A percentile compares a stretch with the other conserved stretches of the same genome.
These are phyloP conservation scores for Arnoldichthys spilopterus DNA, from an alignment of 2,797 vertebrate species.

Conservation along the genomic window DNA sequence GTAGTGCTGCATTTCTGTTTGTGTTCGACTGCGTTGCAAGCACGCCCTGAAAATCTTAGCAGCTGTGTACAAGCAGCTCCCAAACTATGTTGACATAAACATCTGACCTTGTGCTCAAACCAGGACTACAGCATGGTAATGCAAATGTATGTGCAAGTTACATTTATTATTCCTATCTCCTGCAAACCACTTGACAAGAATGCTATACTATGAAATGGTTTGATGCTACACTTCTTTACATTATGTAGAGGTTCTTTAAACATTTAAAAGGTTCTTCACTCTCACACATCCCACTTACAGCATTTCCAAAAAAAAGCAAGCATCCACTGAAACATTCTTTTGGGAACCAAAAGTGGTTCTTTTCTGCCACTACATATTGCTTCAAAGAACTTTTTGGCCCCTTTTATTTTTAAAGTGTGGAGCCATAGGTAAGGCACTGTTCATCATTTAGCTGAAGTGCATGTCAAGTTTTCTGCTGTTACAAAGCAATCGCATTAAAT, in stretches of 20 bases:
- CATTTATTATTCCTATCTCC: neutral
- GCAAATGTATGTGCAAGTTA: neutral
- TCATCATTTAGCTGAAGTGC: neutral
- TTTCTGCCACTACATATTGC: neutral
- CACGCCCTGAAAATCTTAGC: slow-evolving; percentile 65
- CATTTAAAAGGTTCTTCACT: neutral
- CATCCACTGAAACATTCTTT: neutral
- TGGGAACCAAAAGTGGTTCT: slow-evolving; percentile 16
- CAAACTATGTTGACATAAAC: slow-evolving; percentile 16
- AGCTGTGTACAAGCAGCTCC: slow-evolving; percentile 49
- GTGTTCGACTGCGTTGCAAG: slow-evolving; percentile 63
- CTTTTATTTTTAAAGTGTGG: neutral
- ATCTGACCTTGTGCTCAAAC: slow-evolving; percentile 15
- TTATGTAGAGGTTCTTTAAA: neutral
- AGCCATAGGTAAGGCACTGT: neutral
- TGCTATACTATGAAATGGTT: neutral
- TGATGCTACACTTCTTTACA: neutral
- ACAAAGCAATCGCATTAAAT: neutral
- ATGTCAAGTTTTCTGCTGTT: neutral
- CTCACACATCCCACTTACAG: neutral
- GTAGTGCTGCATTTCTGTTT: slow-evolving; percentile 79
- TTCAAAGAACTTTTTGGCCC: neutral
- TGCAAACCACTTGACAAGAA: neutral
- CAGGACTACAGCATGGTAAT: neutral
- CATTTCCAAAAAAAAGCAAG: neutral